phyloP scores from a whole-genome alignment of 2,888 invertebrate species.

The Smittia aterrima region DNA sequence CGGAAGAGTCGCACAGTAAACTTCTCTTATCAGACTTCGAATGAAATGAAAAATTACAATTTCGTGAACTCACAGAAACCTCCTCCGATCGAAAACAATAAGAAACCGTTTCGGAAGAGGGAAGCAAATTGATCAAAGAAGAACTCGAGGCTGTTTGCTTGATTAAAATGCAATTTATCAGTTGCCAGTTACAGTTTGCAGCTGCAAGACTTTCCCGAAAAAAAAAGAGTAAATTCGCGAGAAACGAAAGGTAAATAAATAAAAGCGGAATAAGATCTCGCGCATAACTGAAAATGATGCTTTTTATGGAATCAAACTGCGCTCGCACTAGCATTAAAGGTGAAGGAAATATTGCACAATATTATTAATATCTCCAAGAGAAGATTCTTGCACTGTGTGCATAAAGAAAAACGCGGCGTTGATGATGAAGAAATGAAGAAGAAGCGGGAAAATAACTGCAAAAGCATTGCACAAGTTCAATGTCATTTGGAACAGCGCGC shows the following conservation, averaged over 20 bases:
- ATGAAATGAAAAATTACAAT: no score
- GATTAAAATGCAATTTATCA: conserved; percentile 36
- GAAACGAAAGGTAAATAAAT: not conserved
- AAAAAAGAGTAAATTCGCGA: not conserved
- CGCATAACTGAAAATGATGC: not conserved
- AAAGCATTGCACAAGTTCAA: conserved; percentile 31
- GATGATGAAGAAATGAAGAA: no score
- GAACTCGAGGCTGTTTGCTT: not conserved
- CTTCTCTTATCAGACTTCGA: no score
- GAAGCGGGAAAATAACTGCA: not conserved
- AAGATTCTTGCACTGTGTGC: no score
- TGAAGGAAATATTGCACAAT: conserved; percentile 36
- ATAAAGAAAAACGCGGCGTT: no score
- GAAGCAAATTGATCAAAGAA: not conserved
- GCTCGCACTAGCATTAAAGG: not conserved
- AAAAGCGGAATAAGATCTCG: not conserved
- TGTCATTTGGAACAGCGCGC: conserved; percentile 19
- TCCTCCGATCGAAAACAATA: no score
- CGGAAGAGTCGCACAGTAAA: no score
- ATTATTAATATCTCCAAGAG: no score
- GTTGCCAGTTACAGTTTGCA: conserved; percentile 30
- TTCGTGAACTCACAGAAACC: no score
- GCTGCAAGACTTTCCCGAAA: conserved; percentile 11
- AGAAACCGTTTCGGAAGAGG: no score
- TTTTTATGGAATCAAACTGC: not conserved